phyloP scores from a whole-genome alignment of 1,140 invertebrate species.

The Plodia interpunctella region DNA sequence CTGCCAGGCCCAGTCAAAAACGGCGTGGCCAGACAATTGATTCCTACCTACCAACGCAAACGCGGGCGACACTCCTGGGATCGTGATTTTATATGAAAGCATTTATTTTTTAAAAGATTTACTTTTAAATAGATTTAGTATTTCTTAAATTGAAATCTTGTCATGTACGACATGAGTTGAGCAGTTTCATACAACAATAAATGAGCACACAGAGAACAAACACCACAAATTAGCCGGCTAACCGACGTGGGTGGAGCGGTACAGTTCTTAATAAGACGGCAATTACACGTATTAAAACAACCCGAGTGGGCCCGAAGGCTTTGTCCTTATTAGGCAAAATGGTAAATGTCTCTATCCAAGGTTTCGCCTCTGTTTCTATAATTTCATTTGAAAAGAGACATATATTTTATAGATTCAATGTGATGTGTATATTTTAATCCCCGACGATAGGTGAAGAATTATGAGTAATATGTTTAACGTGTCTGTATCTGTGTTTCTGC shows the following conservation, averaged over 20 bases:
- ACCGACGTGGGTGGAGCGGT: conserved; percentile 50
- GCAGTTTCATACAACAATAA: neutral
- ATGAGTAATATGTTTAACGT: too few relatives aligned
- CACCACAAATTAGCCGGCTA: conserved; percentile 44
- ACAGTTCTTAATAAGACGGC: conserved; percentile 64
- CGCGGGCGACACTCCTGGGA: too few relatives aligned
- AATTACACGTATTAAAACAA: conserved; percentile 70
- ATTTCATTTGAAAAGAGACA: neutral
- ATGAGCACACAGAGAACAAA: conserved; percentile 34
- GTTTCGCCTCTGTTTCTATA: neutral
- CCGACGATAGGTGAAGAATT: too few relatives aligned
- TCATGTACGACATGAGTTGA: neutral
- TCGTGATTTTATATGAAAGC: too few relatives aligned
- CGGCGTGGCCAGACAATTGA: too few relatives aligned
- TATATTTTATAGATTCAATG: neutral
- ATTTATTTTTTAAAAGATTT: too few relatives aligned
- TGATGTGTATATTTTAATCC: too few relatives aligned
- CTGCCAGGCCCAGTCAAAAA: too few relatives aligned
- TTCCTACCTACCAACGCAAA: too few relatives aligned
- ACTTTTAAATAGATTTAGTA: too few relatives aligned
- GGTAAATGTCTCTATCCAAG: conserved; percentile 21
- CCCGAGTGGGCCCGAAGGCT: conserved; percentile 63
- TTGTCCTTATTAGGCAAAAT: conserved; percentile 57
- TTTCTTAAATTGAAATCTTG: too few relatives aligned
- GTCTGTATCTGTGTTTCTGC: too few relatives aligned